phyloP scores from a whole-genome alignment of 2,797 vertebrate species.

The Sylvia borin region DNA sequence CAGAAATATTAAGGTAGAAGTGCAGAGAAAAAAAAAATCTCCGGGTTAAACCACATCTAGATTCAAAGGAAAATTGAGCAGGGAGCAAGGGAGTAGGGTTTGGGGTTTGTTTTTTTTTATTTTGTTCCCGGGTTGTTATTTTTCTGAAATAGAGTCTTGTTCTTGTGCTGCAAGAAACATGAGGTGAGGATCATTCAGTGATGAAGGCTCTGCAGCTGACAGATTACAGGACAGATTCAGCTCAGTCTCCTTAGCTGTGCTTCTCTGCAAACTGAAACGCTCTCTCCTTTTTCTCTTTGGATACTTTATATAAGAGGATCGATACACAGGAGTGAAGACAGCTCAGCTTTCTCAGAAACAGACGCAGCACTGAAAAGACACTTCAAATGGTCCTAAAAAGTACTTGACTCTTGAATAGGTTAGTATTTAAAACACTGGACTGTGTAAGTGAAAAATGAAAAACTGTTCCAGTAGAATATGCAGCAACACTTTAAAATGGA shows the following conservation, averaged over 20 bases:
- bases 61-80: slow-evolving; percentile 4
- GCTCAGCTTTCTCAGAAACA: background rate
- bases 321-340: background rate
- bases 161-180: slow-evolving; percentile 36
- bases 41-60: background rate
- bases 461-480: slow-evolving; percentile 8
- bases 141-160: background rate
- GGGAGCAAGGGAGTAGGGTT: background rate
- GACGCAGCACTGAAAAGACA: background rate
- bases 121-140: background rate
- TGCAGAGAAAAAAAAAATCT: background rate
- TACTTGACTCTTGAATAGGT: slow-evolving; percentile 4
- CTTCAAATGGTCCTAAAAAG: background rate
- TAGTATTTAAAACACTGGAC: background rate
- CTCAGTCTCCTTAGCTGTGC: background rate
- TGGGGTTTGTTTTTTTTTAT: background rate
- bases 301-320: background rate
- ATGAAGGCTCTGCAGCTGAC: slow-evolving; percentile 7
- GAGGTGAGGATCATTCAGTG: slow-evolving; percentile 11
- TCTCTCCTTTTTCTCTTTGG: background rate
- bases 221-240: background rate
- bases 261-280: background rate
- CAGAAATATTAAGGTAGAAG: slow-evolving; percentile 55
- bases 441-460: slow-evolving; percentile 9
- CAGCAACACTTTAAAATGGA: slow-evolving; percentile 7